phyloP scores from a whole-genome alignment of 1,140 invertebrate genomes.

The Diorhabda sublineata region DNA sequence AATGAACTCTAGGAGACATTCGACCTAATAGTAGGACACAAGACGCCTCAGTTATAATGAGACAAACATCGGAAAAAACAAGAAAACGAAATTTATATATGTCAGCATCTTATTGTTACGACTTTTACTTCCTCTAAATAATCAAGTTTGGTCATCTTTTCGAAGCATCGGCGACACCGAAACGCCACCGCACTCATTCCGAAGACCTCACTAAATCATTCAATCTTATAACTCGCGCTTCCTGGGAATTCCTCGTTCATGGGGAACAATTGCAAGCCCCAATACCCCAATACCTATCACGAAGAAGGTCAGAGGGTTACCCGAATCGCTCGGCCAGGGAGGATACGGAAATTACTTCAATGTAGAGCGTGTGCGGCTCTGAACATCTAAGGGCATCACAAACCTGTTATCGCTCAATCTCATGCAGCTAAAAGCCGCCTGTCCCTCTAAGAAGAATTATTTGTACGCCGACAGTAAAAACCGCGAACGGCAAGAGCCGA shows the following conservation, averaged over 20 bases:
- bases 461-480: too few relatives aligned
- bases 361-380: constrained; percentile 64
- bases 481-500: too few relatives aligned
- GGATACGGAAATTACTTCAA: constrained; percentile 46
- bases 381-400: constrained; percentile 40
- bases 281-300: constrained; percentile 80
- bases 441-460: too few relatives aligned
- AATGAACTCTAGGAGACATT: too few relatives aligned
- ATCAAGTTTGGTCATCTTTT: constrained; percentile 59
- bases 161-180: constrained; percentile 49
- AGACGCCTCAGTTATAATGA: too few relatives aligned
- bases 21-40: too few relatives aligned
- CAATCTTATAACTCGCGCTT: constrained; percentile 79
- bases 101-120: constrained; percentile 26
- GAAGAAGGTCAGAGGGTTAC: constrained; percentile 71
- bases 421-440: constrained; percentile 57
- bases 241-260: constrained; percentile 88
- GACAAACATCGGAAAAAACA: too few relatives aligned
- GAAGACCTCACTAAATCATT: constrained; percentile 77
- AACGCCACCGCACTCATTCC: constrained; percentile 58
- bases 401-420: constrained; percentile 66
- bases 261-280: constrained; percentile 76
- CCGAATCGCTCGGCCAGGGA: constrained; percentile 66
- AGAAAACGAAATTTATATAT: too few relatives aligned
- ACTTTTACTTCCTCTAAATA: too few relatives aligned